Conservation (phyloP, 2,113 vertebrate genomes). For the Casuarius casuarius region DNA sequence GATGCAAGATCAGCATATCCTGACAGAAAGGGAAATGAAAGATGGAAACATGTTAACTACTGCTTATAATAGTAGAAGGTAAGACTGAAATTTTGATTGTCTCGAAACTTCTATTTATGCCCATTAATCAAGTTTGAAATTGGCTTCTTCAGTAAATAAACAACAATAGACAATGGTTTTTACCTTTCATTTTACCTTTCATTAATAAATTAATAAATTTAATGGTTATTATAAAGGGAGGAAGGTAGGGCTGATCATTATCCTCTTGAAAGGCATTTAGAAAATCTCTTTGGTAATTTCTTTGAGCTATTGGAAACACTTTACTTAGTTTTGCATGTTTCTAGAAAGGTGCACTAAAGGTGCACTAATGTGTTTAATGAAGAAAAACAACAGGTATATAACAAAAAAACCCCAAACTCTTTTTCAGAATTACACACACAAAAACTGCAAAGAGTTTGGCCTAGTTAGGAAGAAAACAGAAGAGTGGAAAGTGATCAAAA, state of each 20-base stretch:
- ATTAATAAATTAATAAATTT: too few species aligned
- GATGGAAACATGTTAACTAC: background rate
- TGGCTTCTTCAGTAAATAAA: background rate
- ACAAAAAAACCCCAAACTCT: background rate
- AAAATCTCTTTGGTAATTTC: slow-evolving; percentile 29
- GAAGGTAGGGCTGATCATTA: background rate
- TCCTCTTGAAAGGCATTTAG: slow-evolving; percentile 28
- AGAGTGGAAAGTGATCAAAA: background rate
- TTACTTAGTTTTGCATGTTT: background rate
- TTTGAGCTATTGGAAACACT: background rate
- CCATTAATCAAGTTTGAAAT: slow-evolving; percentile 6
- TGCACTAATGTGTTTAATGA: background rate
- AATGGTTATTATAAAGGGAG: slow-evolving; percentile 2
- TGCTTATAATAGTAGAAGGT: background rate
- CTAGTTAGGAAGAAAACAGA: background rate
- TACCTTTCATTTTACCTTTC: slow-evolving; percentile 22
- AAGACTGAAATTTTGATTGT: background rate
- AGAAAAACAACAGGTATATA: background rate
- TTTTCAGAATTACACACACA: background rate
- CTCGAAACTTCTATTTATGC: background rate
- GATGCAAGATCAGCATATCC: background rate
- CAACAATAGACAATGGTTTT: background rate
- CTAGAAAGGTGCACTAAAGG: background rate
- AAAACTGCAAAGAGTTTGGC: background rate
- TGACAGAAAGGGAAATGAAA: background rate